Evolutionary conservation across 2,797 vertebrate species (phyloP), one percentile per base, ranked within the genome.

Genomic region (Alfaro cultratus): DNA sequence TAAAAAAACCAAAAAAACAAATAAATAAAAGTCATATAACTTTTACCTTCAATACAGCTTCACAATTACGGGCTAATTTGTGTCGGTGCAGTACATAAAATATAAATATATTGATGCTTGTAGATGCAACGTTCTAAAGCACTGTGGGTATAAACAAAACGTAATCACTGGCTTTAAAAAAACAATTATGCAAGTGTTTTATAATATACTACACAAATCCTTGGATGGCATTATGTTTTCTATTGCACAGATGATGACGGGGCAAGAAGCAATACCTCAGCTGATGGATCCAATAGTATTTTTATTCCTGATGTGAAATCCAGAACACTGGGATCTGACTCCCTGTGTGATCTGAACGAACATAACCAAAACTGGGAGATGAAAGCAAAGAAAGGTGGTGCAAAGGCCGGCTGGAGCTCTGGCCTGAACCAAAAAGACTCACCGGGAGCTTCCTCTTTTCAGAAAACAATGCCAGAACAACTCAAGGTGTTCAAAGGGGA

Each of bases 401-500:
- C 96, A 0, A 94, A 95, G 79, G 97, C 96, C 7, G 96, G 96
- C 46, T 93, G 92, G 86, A 92, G 81, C 74, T 85, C 91, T 0
- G 89, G 92, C 21, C 87, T 90, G 31, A 91, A 90, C 82, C 86
- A 91, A 62, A 83, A 86, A 83, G 76, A 87, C 77, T 76, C 87
- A 68, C 51, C 75, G 1, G 90, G 87, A 46, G 80, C 92, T 45
- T 94, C 93, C 9, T 43, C 88, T 0, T 93, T 95, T 72, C 90
- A 94, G 39, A 98, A 96, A 80, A 92, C 95, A 18, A 95, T 96
- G 0, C 98, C 98, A 0, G 98, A 99, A 88, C 98, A 99, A 79
- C 95, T 99, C 84, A 99, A 99, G 86, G 98, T 99, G 71, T 99
- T 97, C 92, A 97, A 98, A 82, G 96, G 96, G 0, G 91, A 96